Evolutionary conservation across 2,797 vertebrate species (phyloP), one percentile per base, ranked within the genome.

Genomic region (Microctenopoma steveboyesi): DNA sequence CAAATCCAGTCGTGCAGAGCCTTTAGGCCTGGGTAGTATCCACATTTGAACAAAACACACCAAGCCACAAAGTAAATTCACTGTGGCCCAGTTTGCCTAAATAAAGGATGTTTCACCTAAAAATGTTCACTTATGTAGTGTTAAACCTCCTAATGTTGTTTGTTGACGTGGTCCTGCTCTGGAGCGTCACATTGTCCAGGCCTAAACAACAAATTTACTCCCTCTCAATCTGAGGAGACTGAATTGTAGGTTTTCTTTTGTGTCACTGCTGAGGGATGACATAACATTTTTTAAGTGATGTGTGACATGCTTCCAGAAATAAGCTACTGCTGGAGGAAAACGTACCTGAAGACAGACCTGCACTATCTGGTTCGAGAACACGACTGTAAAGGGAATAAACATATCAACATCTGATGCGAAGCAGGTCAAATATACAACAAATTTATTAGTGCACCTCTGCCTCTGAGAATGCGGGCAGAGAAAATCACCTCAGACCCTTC

Each of bases 51-150:
- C 75, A 51, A 81, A 89, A 86, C 83, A 87, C 81, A 62, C 63
- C 0, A 10, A 65, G 67, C 89, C 84, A 76, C 83, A 89, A 73
- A 79, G 79, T 89, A 76, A 87, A 85, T 82, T 60, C 71, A 56
- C 9, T 72, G 70, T 70, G 80, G 82, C 74, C 53, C 64, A 35
- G 61, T 64, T 85, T 72, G 55, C 66, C 69, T 65, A 53, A 68
- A 76, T 51, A 64, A 55, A 74, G 47, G 30, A 60, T 37, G 12
- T 46, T 65, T 69, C 27, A 30, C 65, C 78, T 61, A 68, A 83
- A 85, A 83, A 80, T 53, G 52, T 59, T 74, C 60, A 52, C 52
- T 54, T 33, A 10, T 63, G 53, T 25, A 35, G 43, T 49, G 60
- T 85, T 66, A 74, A 82, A 60, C 43, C 48, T 57, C 33, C 25